A percentile compares a stretch with the other conserved stretches of the same genome.
phyloP scores from a whole-genome alignment of 1,140 invertebrate genomes.

The Mercenaria mercenaria region DNA sequence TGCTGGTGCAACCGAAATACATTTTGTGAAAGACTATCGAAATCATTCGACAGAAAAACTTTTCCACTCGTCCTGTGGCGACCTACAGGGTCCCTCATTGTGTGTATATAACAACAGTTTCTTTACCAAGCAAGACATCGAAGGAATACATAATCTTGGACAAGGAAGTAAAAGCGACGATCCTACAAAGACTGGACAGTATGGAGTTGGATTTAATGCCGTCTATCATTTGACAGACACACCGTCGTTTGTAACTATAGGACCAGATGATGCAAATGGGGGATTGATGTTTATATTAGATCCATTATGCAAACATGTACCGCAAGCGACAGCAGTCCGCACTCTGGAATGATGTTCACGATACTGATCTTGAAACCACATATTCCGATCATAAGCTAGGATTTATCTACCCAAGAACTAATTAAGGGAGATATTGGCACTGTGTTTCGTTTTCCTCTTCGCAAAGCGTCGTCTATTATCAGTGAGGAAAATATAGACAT shows the following conservation, averaged over 20 bases:
- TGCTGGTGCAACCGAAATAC: conserved; percentile 80
- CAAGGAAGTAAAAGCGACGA: conserved; percentile 75
- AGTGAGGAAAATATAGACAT: conserved; percentile 55
- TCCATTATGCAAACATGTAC: conserved; percentile 79
- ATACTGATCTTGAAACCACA: conserved; percentile 56
- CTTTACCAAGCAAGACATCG: conserved; percentile 80
- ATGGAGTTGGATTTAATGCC: conserved; percentile 83
- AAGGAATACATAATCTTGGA: conserved; percentile 80
- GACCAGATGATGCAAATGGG: conserved; percentile 66
- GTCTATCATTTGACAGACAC: conserved; percentile 83
- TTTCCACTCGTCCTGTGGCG: conserved; percentile 68
- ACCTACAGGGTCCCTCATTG: conserved; percentile 79
- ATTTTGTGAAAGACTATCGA: conserved; percentile 80
- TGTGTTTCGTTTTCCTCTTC: conserved; percentile 78
- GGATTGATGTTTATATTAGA: conserved; percentile 79
- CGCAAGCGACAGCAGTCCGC: conserved; percentile 40
- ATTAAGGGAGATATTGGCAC: conserved; percentile 67
- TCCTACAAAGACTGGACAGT: conserved; percentile 77
- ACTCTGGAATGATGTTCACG: conserved; percentile 75
- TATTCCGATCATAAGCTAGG: conserved; percentile 75
- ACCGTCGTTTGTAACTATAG: conserved; percentile 79
- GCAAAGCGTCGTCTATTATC: conserved; percentile 70
- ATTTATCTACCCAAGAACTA: conserved; percentile 64
- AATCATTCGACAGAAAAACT: conserved; percentile 66
- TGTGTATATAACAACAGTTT: conserved; percentile 80